Conservation (phyloP, 30 jellyfish, hydroid and myxozoan genomes). For the Hydractinia echinata region DNA sequence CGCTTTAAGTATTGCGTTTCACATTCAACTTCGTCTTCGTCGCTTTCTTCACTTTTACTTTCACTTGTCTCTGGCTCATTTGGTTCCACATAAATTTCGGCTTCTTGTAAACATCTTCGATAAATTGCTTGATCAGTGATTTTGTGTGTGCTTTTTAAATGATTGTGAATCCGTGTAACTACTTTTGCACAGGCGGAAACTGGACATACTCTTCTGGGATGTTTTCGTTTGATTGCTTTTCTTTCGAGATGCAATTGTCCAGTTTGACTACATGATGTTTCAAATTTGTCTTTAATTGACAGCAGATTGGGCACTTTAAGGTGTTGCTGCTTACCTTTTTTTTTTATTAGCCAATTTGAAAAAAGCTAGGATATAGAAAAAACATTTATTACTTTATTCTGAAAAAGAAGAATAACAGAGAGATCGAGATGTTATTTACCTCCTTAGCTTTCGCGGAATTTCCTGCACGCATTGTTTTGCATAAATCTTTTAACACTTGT, state of each 20-base stretch:
- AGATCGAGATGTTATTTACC: no score
- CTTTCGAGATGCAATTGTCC: background rate
- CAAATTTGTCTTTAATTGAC: background rate
- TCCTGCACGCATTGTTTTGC: no score
- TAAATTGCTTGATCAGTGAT: background rate
- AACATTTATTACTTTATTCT: no score
- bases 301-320: background rate
- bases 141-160: conserved; percentile 3
- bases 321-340: no score
- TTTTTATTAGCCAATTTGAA: no score
- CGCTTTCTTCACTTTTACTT: no score
- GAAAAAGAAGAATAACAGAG: no score
- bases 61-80: background rate
- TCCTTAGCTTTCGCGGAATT: no score
- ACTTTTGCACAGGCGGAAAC: background rate
- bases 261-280: background rate
- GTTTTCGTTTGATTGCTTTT: background rate
- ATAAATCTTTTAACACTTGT: no score
- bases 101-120: background rate
- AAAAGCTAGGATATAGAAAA: no score
- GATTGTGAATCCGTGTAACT: background rate
- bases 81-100: background rate
- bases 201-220: background rate
- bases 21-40: background rate
- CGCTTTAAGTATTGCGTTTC: background rate